These are phyloP conservation scores for Drepanosiphum platanoidis DNA, from an alignment of 2,888 invertebrate genomes.

Conservation along the genomic window DNA sequence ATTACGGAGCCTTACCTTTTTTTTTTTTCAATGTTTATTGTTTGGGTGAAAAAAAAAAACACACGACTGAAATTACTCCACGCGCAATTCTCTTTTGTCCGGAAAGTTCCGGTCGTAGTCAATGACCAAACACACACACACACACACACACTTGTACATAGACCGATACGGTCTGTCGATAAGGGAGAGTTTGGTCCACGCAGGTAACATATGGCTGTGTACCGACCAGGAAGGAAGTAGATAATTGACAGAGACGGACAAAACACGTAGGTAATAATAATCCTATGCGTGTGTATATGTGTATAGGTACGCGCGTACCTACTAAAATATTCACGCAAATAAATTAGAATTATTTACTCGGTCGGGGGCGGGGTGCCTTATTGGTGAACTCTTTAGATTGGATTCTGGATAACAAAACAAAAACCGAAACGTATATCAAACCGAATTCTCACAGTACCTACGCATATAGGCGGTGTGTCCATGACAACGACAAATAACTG, in stretches of 20 bases:
- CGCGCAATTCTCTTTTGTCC: slow-evolving; percentile 52
- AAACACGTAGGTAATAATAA: slow-evolving; percentile 39
- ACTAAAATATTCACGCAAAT: slow-evolving; percentile 59
- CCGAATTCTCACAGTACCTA: slow-evolving; percentile 56
- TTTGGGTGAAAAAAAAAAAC: slow-evolving; percentile 38
- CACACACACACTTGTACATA: background rate
- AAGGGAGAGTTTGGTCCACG: slow-evolving; percentile 62
- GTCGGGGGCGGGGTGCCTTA: slow-evolving; percentile 53
- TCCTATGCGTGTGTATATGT: slow-evolving; percentile 6
- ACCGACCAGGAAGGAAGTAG: slow-evolving; percentile 59
- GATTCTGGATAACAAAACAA: slow-evolving; percentile 55
- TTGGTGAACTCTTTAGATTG: slow-evolving; percentile 59
- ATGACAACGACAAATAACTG: slow-evolving; percentile 48
- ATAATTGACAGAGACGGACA: slow-evolving; percentile 54
- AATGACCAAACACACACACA: slow-evolving; percentile 52
- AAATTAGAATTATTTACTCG: slow-evolving; percentile 59
- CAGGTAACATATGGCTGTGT: slow-evolving; percentile 56
- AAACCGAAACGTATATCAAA: slow-evolving; percentile 14
- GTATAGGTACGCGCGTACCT: too few species aligned
- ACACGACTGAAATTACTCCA: slow-evolving; percentile 45
- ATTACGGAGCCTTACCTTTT: slow-evolving; percentile 57
- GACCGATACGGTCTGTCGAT: slow-evolving; percentile 62
- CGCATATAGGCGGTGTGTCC: too few species aligned
- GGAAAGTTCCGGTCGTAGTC: slow-evolving; percentile 61
- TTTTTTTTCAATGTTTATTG: slow-evolving; percentile 46